phyloP scores from a whole-genome alignment of 2,113 vertebrate genomes.

The Azemiops feae region DNA sequence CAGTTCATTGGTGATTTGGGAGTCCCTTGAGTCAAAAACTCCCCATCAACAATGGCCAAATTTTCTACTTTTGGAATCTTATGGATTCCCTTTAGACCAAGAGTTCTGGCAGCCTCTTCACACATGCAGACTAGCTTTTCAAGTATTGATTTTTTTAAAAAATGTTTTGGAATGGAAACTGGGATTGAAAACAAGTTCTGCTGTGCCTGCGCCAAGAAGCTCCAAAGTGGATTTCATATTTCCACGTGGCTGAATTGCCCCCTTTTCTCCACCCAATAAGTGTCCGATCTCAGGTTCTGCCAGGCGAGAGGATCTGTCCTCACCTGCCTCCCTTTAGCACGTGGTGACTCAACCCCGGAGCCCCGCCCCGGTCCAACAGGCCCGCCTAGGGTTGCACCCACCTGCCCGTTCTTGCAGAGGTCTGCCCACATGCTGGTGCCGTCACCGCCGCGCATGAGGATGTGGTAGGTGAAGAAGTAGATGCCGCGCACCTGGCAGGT shows the following conservation, averaged over 20 bases:
- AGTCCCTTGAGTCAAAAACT: neutral
- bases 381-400: conserved; percentile 47
- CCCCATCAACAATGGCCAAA: neutral
- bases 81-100: neutral
- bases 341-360: neutral
- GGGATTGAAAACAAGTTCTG: neutral
- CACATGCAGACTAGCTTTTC: neutral
- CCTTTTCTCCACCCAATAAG: neutral
- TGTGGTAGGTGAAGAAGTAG: conserved; percentile 90
- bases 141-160: neutral
- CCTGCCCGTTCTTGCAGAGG: conserved; percentile 88
- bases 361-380: neutral
- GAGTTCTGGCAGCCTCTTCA: neutral
- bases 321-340: neutral
- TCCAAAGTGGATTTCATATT: neutral
- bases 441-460: conserved; percentile 87
- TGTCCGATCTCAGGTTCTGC: no score
- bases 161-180: neutral
- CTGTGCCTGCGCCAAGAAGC: neutral
- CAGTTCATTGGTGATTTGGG: neutral
- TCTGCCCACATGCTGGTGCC: conserved; percentile 92
- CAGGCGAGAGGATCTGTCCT: neutral
- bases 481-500: conserved; percentile 88
- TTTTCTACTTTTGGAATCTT: neutral
- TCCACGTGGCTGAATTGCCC: neutral